These are phyloP conservation scores for Eulemur rufifrons DNA, from an alignment of 2,113 vertebrate genomes.

Conservation along the genomic window DNA sequence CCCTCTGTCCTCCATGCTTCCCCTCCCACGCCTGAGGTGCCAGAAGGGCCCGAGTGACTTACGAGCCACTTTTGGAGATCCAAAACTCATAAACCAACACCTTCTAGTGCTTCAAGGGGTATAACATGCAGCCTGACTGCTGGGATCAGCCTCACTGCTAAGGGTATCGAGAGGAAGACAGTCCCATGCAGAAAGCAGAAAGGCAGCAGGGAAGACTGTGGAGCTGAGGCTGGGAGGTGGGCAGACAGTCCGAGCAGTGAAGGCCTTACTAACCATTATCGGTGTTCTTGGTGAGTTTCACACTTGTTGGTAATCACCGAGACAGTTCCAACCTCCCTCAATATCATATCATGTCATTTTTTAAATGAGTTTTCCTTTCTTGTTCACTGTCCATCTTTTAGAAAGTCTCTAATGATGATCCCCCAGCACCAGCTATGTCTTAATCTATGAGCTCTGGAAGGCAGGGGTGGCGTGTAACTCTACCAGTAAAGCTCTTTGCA, in stretches of 20 bases:
- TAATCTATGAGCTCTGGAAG: not conserved
- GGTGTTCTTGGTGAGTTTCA: not conserved
- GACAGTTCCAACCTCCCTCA: not conserved
- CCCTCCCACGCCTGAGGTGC: slow-evolving; percentile 36
- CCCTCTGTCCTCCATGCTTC: not conserved
- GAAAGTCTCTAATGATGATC: not conserved
- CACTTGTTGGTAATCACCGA: not conserved
- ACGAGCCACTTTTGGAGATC: slow-evolving; percentile 47
- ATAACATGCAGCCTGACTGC: not conserved
- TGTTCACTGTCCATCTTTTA: not conserved
- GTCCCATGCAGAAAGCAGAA: not conserved
- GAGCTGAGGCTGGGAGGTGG: not conserved
- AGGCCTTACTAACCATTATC: not conserved
- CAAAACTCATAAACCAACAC: slow-evolving; percentile 43
- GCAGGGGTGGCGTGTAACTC: not conserved
- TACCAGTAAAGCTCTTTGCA: not conserved
- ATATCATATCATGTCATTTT: not conserved
- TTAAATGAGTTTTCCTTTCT: not conserved
- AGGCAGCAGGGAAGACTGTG: not conserved
- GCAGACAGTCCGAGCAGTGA: not conserved
- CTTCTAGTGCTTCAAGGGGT: slow-evolving; percentile 52
- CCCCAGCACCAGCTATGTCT: not conserved
- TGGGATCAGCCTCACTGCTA: slow-evolving; percentile 23
- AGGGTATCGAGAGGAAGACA: not conserved
- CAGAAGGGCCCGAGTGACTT: slow-evolving; percentile 31